Evolutionary conservation across 2,888 invertebrate species (phyloP).

Genomic region (Syrista parreyssii): DNA sequence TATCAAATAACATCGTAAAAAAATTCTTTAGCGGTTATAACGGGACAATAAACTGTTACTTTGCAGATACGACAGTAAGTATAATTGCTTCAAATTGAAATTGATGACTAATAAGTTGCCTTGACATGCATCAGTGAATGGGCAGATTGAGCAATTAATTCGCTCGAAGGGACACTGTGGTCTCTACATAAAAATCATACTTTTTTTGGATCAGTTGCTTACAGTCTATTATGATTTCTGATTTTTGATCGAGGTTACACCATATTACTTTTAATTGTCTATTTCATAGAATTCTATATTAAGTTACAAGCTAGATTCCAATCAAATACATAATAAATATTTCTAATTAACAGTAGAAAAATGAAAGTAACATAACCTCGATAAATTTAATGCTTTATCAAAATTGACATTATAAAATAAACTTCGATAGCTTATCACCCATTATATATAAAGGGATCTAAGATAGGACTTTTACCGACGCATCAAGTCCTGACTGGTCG

Average conservation of each 20-base stretch:
- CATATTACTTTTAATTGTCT: no score
- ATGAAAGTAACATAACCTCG: neutral
- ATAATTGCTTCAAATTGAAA: conserved; percentile 3
- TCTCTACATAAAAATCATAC: neutral
- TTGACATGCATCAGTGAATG: neutral
- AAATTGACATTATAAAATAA: neutral
- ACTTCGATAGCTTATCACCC: neutral
- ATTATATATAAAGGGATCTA: neutral
- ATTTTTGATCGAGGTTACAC: neutral
- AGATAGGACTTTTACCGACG: neutral
- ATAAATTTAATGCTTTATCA: neutral
- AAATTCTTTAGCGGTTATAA: neutral
- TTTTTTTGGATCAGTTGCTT: neutral
- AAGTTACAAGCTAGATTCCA: neutral
- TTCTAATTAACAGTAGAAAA: neutral
- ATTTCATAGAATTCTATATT: no score
- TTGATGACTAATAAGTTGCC: conserved; percentile 6
- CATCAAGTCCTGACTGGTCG: no score
- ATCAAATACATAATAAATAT: neutral
- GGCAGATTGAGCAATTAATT: neutral
- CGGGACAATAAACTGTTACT: neutral
- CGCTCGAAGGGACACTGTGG: neutral
- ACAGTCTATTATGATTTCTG: neutral
- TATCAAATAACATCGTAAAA: neutral
- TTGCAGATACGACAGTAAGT: neutral